Conservation (phyloP, 2,888 invertebrate species). For the Anagyrus pseudococci region DNA sequence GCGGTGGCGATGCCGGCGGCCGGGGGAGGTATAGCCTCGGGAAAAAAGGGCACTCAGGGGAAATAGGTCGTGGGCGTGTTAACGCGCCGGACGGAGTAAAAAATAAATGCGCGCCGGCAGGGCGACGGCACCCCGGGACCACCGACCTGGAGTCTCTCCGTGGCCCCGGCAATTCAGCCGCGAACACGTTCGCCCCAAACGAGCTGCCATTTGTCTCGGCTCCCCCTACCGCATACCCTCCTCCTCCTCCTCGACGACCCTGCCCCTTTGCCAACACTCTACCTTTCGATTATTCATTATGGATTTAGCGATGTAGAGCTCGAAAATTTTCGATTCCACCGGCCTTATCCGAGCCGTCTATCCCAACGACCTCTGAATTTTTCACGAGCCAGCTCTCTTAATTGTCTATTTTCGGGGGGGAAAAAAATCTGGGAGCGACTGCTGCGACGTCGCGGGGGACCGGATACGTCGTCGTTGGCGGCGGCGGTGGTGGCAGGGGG, state of each 20-base stretch:
- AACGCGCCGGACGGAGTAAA: slow-evolving; percentile 22
- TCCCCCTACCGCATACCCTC: background rate
- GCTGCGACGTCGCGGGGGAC: background rate
- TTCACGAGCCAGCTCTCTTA: no score
- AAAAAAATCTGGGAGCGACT: no score
- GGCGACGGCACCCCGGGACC: background rate
- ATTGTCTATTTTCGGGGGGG: no score
- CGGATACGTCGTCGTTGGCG: background rate
- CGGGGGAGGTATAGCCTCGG: background rate
- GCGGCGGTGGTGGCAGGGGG: background rate
- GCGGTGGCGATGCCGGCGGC: background rate
- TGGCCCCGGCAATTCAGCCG: slow-evolving; percentile 21
- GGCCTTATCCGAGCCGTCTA: background rate
- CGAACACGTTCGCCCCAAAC: slow-evolving; percentile 28
- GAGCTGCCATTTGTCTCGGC: slow-evolving; percentile 29
- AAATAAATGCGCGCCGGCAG: slow-evolving; percentile 11
- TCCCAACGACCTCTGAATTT: background rate
- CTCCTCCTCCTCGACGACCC: background rate
- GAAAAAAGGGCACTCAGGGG: slow-evolving; percentile 37
- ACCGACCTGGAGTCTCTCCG: no score
- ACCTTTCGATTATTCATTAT: slow-evolving; percentile 23
- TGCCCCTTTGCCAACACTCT: background rate
- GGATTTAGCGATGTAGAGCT: slow-evolving; percentile 23
- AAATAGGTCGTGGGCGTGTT: slow-evolving; percentile 32
- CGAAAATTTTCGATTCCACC: slow-evolving; percentile 9